phyloP scores from a whole-genome alignment of 2,888 invertebrate species.

The Harpagoxenus sublaevis region DNA sequence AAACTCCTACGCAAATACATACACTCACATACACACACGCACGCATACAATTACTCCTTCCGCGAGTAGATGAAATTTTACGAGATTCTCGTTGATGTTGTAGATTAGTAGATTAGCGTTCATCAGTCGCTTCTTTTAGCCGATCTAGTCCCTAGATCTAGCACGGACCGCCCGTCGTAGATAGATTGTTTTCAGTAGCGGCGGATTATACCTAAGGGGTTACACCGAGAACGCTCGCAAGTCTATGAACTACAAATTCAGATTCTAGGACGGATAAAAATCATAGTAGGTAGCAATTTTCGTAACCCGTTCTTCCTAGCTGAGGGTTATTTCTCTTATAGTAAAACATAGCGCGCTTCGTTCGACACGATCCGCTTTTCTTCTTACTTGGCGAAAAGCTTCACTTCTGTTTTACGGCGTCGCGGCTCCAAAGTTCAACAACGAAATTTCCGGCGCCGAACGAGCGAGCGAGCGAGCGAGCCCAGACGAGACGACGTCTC shows the following conservation, averaged over 20 bases:
- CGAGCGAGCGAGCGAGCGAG: background rate
- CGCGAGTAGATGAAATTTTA: conserved; percentile 31
- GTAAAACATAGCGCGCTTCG: background rate
- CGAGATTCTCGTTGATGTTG: conserved; percentile 61
- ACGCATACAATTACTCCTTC: background rate
- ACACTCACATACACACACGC: background rate
- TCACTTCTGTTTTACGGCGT: conserved; percentile 19
- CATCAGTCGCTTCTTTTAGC: conserved; percentile 58
- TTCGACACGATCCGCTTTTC: conserved; percentile 3
- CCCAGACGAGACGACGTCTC: conserved; percentile 19
- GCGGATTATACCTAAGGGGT: conserved; percentile 4
- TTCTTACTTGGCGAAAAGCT: conserved; percentile 24
- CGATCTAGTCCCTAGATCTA: conserved; percentile 64
- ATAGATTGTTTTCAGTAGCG: conserved; percentile 44
- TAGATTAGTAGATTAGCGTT: conserved; percentile 57
- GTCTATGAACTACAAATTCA: background rate
- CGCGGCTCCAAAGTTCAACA: conserved; percentile 29
- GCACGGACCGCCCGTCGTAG: conserved; percentile 49
- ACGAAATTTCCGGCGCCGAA: conserved; percentile 33
- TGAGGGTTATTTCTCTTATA: background rate
- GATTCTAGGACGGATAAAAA: background rate
- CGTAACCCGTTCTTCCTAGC: background rate
- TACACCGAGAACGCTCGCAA: conserved; percentile 34
- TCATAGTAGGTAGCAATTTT: background rate
- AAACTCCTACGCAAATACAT: background rate